Evolutionary conservation across 2,888 invertebrate genomes (phyloP), one percentile per base, ranked within the genome.

Genomic region (Aquatica leii): DNA sequence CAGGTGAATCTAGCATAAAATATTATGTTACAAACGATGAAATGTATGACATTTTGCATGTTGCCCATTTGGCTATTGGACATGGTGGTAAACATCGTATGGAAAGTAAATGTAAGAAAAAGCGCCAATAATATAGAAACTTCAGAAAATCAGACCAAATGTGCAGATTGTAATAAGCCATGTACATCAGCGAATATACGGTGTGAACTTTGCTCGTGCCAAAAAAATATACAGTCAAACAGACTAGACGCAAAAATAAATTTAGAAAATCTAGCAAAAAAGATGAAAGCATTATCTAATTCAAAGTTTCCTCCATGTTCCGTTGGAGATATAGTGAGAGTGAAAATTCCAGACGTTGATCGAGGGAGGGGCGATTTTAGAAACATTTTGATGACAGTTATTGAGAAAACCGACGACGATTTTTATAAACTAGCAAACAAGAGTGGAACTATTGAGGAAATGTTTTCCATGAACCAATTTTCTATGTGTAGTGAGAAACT

Each of bases 391-490:
- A 37, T 37, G 37, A 12, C 37, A 37, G 37, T 37, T 37, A 4
- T n/a, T 11, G 37, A 9, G 37, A 3, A 41, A 41, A 41, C 41
- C 6, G 24, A 4, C 24, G 24, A 41, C 24, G 6, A 24, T 24
- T 24, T n/a, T 24, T 24, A 24, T 24, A 24, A 24, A 24, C 35
- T 57, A 48, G 57, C 46, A 48, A 57, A 49, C 21, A 31, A 49
- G 48, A 46, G 34, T 40, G 68, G 59, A 49, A 71, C 68, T 48
- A 68, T 68, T 17, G 62, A 34, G 46, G 54, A 69, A 66, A 59
- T 67, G 56, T 70, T 69, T 67, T 70, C 67, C 59, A 62, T 68
- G 59, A 70, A 70, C 57, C 63, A 67, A 62, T 70, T 70, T 59
- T 65, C 66, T 53, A 65, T 68, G 51, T 71, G 67, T 60, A 21